Evolutionary conservation across 2,888 invertebrate species (phyloP).

Genomic region (Ennomos fuscantarius): DNA sequence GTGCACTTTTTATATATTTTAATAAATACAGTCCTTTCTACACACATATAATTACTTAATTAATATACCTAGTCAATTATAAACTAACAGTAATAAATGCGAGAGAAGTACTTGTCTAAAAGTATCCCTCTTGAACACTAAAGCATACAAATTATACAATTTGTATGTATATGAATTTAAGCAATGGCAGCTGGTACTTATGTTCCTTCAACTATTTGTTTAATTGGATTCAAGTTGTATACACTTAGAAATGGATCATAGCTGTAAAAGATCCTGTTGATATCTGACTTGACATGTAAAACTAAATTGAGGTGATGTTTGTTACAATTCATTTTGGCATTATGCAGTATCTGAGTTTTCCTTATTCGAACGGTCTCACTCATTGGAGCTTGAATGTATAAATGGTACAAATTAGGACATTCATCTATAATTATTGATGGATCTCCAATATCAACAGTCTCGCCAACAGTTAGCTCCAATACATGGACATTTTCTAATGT

Average conservation of each 20-base stretch:
- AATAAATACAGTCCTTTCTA: conserved; percentile 1
- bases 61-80: not conserved
- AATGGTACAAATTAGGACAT: conserved; percentile 62
- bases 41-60: not conserved
- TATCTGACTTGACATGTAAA: conserved; percentile 37
- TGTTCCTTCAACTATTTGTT: conserved; percentile 38
- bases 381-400: conserved; percentile 56
- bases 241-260: conserved; percentile 62
- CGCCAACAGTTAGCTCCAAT: conserved; percentile 47
- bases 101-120: not conserved
- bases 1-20: not conserved
- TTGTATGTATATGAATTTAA: not conserved
- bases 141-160: not conserved
- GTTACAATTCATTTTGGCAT: conserved; percentile 46
- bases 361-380: conserved; percentile 41
- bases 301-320: conserved; percentile 53
- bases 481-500: conserved; percentile 68
- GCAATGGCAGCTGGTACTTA: not conserved
- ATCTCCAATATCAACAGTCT: conserved; percentile 50
- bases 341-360: conserved; percentile 51
- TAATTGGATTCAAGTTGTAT: conserved; percentile 62
- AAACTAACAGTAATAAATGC: not conserved
- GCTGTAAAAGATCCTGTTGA: conserved; percentile 39
- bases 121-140: not conserved
- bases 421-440: conserved; percentile 56